phyloP scores from a whole-genome alignment of 2,888 invertebrate genomes.

The Ophion ventricosus region DNA sequence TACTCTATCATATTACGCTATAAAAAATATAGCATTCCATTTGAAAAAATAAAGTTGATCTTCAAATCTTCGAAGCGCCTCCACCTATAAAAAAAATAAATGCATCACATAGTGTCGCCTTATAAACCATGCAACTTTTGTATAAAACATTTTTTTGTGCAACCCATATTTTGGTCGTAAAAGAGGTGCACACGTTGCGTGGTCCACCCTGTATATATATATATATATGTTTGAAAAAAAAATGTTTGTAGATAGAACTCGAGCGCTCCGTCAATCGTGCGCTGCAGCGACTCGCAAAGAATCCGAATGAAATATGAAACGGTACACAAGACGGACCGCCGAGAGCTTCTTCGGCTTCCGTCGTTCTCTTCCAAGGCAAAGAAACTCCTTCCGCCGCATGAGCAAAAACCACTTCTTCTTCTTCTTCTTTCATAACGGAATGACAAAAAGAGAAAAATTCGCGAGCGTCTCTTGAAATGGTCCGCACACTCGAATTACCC shows the following conservation, averaged over 20 bases:
- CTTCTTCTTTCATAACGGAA: constrained; percentile 44
- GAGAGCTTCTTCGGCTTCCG: constrained; percentile 58
- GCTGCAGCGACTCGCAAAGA: constrained; percentile 27
- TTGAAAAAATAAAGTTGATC: no score
- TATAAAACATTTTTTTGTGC: no score
- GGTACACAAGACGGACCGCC: constrained; percentile 43
- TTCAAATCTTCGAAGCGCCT: no score
- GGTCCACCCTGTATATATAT: no score
- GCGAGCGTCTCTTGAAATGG: constrained; percentile 50
- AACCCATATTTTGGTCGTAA: no score
- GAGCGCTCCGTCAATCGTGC: constrained; percentile 27
- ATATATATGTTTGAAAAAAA: neutral
- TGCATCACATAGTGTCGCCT: no score
- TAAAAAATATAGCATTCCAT: no score
- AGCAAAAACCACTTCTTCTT: constrained; percentile 57
- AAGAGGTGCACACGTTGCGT: no score
- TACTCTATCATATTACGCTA: no score
- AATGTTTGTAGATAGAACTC: constrained; percentile 30
- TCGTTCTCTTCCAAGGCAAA: constrained; percentile 47
- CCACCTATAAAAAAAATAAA: no score
- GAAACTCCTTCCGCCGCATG: constrained; percentile 58
- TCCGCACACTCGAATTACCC: constrained; percentile 62
- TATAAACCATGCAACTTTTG: no score
- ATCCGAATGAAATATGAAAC: constrained; percentile 56
- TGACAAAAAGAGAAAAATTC: constrained; percentile 38